Conservation (phyloP, 2,888 invertebrate species). For the Agelastica alni region DNA sequence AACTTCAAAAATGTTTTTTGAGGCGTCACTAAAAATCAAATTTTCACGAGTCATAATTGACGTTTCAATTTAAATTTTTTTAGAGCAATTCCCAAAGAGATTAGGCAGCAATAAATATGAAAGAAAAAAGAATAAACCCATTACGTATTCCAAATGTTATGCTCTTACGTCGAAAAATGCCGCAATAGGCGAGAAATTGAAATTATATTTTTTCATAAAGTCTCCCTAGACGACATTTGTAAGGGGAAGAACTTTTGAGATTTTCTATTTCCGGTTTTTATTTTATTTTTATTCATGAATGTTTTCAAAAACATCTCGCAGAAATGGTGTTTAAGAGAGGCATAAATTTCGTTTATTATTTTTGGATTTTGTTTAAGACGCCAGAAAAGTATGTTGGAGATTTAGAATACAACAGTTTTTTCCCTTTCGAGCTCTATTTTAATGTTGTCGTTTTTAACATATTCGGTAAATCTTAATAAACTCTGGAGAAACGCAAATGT, state of each 20-base stretch:
- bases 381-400: neutral
- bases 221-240: conserved; percentile 49
- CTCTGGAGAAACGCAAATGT: no score
- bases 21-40: no score
- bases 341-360: conserved; percentile 40
- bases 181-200: conserved; percentile 47
- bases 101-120: conserved; percentile 43
- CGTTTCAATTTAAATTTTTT: no score
- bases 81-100: conserved; percentile 38
- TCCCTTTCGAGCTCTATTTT: no score
- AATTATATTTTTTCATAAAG: conserved; percentile 52
- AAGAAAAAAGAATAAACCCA: conserved; percentile 43
- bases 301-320: conserved; percentile 38
- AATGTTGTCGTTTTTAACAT: no score
- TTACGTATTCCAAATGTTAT: conserved; percentile 49
- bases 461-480: no score
- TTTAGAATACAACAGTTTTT: no score
- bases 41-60: no score
- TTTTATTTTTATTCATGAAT: conserved; percentile 51
- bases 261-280: conserved; percentile 47
- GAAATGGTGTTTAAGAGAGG: conserved; percentile 40
- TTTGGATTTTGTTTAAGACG: neutral
- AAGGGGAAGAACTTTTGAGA: conserved; percentile 45
- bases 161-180: conserved; percentile 45
- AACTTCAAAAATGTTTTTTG: no score